Evolutionary conservation across 2,113 vertebrate genomes (phyloP), one percentile per base, ranked within the genome.

Genomic region (Tetrax tetrax): DNA sequence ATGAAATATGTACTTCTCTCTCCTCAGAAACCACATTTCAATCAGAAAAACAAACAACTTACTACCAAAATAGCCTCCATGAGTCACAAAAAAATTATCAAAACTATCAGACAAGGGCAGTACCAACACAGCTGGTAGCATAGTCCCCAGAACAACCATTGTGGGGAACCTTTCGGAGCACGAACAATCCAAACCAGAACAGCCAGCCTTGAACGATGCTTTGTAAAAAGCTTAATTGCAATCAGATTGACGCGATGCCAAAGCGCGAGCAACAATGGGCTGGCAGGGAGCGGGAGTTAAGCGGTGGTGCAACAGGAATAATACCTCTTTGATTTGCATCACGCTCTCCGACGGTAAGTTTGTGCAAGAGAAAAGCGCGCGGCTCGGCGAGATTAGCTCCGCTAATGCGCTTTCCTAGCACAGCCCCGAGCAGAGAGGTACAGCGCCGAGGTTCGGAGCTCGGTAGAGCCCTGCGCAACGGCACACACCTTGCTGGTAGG

Each of bases 391-490:
- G 83, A 89, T 93, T 31, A 95, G 72, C 87, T 43, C 47, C 2
- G 2, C 9, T 92, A 95, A 93, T 47, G 18, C 4, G 41, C 76
- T 90, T 64, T 83, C 6, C 47, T 65, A 47, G 33, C 38, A 16
- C 16, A 14, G 45, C 1, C 24, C 74, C 37, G 21, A 9, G 33
- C 45, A n/a, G 25, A 8, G 45, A 43, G 57, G 45, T 9, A 21
- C 57, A 14, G 5, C 0, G 1, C 1, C 2, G 15, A 31, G 78
- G n/a, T 14, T 29, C 41, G 63, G 68, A 25, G 10, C 5, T 10
- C 1, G 8, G 69, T 12, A 9, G 6, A 57, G 56, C 65, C n/a
- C 59, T 6, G 41, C 2, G 2, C 41, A 4, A 10, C 1, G 5
- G 35, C 31, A 35, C 70, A 14, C 10, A 27, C 53, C 43, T 70